Conservation (phyloP, 1,140 invertebrate species). For the Drosophila eugracilis region DNA sequence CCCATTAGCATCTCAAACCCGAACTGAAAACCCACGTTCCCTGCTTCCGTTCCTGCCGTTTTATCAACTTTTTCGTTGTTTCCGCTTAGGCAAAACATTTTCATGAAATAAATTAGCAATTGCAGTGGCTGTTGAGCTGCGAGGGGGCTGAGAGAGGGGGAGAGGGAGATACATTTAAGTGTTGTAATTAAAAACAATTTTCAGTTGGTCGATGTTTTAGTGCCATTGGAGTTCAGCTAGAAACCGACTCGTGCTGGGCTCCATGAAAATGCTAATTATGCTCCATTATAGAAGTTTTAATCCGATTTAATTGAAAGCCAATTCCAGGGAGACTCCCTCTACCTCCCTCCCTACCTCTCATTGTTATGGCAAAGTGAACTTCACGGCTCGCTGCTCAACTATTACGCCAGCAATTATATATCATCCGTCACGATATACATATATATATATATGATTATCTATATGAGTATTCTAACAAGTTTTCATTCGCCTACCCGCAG, state of each 20-base stretch:
- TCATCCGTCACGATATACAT: conserved; percentile 7
- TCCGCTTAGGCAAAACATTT: conserved; percentile 51
- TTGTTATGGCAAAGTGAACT: conserved; percentile 70
- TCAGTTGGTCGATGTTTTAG: conserved; percentile 17
- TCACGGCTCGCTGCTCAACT: conserved; percentile 70
- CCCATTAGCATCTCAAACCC: neutral
- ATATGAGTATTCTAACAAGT: conserved; percentile 32
- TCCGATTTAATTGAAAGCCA: conserved; percentile 70
- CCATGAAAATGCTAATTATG: conserved; percentile 60
- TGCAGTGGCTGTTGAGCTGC: conserved; percentile 1
- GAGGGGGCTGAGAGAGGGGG: neutral
- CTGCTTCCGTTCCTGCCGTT: conserved; percentile 29
- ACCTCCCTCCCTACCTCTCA: conserved; percentile 1
- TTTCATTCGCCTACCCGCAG: conserved; percentile 84
- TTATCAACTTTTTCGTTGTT: conserved; percentile 46
- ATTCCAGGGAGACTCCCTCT: conserved; percentile 31
- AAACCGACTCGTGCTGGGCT: conserved; percentile 20
- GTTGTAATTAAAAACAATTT: conserved; percentile 50
- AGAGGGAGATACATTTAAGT: conserved; percentile 17
- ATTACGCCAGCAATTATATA: conserved; percentile 64
- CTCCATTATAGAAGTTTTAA: conserved; percentile 56
- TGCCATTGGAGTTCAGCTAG: conserved; percentile 16
- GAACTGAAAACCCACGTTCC: conserved; percentile 21
- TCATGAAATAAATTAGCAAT: conserved; percentile 39
- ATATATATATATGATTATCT: conserved; percentile 20